Conservation (phyloP, 2,888 invertebrate genomes). For the Galerucella calmariensis region DNA sequence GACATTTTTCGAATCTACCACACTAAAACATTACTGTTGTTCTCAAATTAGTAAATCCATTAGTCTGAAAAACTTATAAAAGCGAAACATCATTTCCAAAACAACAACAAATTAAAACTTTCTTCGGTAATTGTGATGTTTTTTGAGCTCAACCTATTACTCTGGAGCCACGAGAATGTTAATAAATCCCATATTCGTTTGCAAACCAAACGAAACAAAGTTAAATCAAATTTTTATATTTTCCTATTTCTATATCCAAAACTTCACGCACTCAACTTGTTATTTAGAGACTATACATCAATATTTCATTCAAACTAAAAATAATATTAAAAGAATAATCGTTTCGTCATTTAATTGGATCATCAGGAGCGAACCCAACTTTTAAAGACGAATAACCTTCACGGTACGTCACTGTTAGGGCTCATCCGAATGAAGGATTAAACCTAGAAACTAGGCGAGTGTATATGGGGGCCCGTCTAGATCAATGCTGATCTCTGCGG, state of each 20-base stretch:
- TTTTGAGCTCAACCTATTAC: background rate
- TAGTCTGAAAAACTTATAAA: background rate
- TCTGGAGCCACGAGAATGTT: background rate
- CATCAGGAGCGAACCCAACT: background rate
- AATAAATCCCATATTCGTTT: background rate
- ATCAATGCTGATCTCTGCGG: conserved; percentile 51
- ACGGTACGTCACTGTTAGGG: conserved; percentile 23
- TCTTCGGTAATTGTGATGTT: background rate
- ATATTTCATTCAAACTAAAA: background rate
- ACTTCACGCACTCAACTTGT: background rate
- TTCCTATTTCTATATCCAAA: no score
- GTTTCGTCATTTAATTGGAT: conserved; percentile 25
- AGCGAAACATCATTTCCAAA: background rate
- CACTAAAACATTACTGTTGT: no score
- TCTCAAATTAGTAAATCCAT: background rate
- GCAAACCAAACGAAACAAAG: background rate
- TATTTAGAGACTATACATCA: background rate
- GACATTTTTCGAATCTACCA: no score
- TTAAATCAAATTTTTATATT: background rate
- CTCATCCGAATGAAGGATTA: conserved; percentile 34
- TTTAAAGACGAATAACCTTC: conserved; percentile 3
- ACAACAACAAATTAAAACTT: background rate
- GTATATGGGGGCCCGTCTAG: conserved; percentile 38
- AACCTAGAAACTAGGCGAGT: conserved; percentile 33
- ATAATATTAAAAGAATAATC: conserved; percentile 22